Conservation (phyloP, 1,140 invertebrate species). For the Pseudomyrmex pallidus region DNA sequence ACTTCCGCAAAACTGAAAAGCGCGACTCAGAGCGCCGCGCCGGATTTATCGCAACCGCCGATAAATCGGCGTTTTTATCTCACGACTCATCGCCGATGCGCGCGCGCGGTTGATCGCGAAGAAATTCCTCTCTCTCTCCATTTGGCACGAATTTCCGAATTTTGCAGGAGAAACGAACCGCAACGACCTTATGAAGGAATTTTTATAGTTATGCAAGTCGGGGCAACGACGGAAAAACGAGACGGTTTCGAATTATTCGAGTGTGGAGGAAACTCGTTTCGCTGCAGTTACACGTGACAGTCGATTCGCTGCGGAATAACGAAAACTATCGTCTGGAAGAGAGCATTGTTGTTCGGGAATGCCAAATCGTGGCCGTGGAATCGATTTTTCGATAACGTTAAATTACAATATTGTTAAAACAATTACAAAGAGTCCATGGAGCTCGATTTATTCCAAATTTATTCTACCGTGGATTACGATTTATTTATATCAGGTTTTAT, state of each 20-base stretch:
- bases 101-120: neutral
- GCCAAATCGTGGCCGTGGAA: neutral
- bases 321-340: conserved; percentile 24
- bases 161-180: conserved; percentile 35
- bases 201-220: conserved; percentile 44
- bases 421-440: neutral
- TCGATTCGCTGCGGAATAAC: conserved; percentile 23
- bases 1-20: conserved; percentile 8
- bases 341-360: neutral
- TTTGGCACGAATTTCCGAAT: conserved; percentile 30
- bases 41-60: conserved; percentile 31
- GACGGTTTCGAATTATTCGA: conserved; percentile 13
- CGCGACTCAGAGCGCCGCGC: conserved; percentile 11
- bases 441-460: neutral
- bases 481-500: neutral
- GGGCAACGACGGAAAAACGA: neutral
- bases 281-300: conserved; percentile 10
- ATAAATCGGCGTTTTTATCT: conserved; percentile 44
- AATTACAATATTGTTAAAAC: neutral
- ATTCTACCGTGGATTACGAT: neutral
- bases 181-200: conserved; percentile 30
- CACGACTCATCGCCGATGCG: neutral
- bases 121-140: neutral
- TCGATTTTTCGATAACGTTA: neutral
- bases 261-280: conserved; percentile 38